Conservation (phyloP, 2,113 vertebrate genomes). For the Pyrgilauda ruficollis region DNA sequence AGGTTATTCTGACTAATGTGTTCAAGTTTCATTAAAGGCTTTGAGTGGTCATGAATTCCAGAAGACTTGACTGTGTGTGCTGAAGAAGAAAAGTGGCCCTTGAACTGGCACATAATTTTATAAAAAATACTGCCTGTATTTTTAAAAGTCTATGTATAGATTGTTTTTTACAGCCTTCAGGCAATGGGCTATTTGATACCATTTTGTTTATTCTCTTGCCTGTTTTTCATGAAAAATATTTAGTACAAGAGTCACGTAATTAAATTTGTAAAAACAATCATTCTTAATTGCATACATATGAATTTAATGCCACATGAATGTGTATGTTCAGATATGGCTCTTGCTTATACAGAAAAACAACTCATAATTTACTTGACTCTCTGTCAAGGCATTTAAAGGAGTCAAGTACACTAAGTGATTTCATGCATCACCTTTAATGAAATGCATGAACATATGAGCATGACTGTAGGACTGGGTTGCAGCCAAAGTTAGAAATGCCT, state of each 20-base stretch:
- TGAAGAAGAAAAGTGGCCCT: constrained; percentile 33
- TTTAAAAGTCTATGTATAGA: neutral
- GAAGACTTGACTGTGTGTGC: neutral
- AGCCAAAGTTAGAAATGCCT: constrained; percentile 3
- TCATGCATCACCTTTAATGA: constrained; percentile 45
- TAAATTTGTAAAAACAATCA: neutral
- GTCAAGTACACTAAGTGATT: constrained; percentile 20
- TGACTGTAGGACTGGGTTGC: neutral
- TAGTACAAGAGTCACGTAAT: neutral
- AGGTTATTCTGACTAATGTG: constrained; percentile 44
- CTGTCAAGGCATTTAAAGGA: constrained; percentile 27
- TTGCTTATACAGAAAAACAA: neutral
- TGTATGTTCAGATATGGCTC: neutral
- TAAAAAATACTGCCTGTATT: neutral
- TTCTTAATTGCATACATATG: neutral
- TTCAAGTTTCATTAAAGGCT: constrained; percentile 49
- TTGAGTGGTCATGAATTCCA: constrained; percentile 43
- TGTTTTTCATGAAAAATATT: neutral
- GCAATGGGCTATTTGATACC: neutral
- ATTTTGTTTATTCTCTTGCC: constrained; percentile 4
- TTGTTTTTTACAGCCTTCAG: neutral
- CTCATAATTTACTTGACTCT: neutral
- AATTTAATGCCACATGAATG: neutral
- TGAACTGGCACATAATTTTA: constrained; percentile 18
- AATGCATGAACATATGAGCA: neutral